Evolutionary conservation across 2,888 invertebrate genomes (phyloP), one percentile per base, ranked within the genome.

Genomic region (Notodonta dromedarius): DNA sequence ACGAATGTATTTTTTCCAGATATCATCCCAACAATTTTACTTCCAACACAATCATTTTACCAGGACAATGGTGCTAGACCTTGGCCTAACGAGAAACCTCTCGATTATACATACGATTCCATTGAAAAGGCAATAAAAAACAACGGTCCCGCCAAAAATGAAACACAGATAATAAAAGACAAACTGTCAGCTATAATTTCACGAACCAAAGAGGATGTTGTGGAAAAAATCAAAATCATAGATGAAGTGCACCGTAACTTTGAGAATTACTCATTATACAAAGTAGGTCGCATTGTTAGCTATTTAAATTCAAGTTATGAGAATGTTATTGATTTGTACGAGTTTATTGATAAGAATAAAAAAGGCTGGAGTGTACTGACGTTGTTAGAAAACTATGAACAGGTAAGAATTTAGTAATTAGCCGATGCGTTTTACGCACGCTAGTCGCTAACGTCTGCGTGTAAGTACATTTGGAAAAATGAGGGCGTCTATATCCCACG

Each of bases 191-290:
- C 55, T 7, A 11, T 58, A 0, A 46, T 62, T 7, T 39, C 56
- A 4, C 56, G 16, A 0, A 51, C 62, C 0, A 62, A 58, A 40
- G 32, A 46, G 1, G 62, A 58, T 51, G 44, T 58, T 57, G 16
- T 35, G n/a, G 14, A 46, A 6, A 59, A 58, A 35, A 24, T 16
- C 4, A 24, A 13, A 13, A 7, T 5, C 24, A 32, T 52, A 52
- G 52, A 52, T 1, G 5, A 12, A 50, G 16, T 11, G 9, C 16
- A 16, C n/a, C 50, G 16, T 46, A 5, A 13, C n/a, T n/a, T 46
- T 5, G n/a, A n/a, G 7, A 46, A 46, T 46, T n/a, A 46, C n/a
- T 5, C n/a, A n/a, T 5, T 46, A 2, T 46, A 46, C 46, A 46
- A 46, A 46, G n/a, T 46, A 46, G 13, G 46, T 46, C 11, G 13